Evolutionary conservation across 2,113 vertebrate genomes (phyloP).

Genomic region (Oceanodroma tethys): DNA sequence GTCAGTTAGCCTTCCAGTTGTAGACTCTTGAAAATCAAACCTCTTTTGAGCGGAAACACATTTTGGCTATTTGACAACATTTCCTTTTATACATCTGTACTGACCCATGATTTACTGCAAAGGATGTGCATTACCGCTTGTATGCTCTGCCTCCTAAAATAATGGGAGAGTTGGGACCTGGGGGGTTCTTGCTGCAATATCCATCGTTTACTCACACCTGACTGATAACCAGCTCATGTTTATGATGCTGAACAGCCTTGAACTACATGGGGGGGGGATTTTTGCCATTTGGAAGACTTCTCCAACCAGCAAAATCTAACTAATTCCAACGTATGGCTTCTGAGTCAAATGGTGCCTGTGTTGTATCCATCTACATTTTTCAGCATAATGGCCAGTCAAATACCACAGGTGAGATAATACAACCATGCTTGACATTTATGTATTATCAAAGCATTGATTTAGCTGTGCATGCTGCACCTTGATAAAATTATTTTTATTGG

Average conservation of each 20-base stretch:
- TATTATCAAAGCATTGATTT: not conserved
- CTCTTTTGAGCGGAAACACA: not conserved
- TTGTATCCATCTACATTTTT: not conserved
- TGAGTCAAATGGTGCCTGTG: not conserved
- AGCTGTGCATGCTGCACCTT: not conserved
- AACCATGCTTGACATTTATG: not conserved
- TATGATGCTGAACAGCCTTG: not conserved
- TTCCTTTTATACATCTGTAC: not conserved
- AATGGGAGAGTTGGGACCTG: not conserved
- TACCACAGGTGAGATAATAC: not conserved
- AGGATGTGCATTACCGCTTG: not conserved
- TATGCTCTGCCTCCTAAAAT: not conserved
- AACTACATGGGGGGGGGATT: not conserved
- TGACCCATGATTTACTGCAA: not conserved
- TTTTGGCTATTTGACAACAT: not conserved
- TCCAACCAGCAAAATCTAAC: not conserved
- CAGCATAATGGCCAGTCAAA: not conserved
- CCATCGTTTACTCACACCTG: not conserved
- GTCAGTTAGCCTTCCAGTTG: not conserved
- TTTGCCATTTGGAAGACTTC: not conserved
- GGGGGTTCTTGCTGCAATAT: not conserved
- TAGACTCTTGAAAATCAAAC: not conserved
- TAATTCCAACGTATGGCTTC: not conserved
- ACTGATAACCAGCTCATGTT: not conserved
- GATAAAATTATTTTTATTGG: not conserved